Conservation (phyloP, 2,797 vertebrate species). For the Hemibagrus guttatus region DNA sequence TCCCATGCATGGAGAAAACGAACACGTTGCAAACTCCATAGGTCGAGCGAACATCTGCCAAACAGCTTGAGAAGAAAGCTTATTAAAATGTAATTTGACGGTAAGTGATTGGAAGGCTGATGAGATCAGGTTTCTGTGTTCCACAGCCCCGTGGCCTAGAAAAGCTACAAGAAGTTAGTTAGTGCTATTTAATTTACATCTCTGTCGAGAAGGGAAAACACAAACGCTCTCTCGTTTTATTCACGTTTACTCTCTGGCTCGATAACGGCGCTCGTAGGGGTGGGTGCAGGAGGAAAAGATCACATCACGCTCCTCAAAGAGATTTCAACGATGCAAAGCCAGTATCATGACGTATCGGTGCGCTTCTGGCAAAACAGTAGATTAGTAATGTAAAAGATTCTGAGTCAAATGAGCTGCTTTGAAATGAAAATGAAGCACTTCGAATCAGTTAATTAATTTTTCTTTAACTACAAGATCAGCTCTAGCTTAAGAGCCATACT, state of each 20-base stretch:
- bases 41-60: slow-evolving; percentile 57
- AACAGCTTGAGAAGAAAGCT: slow-evolving; percentile 38
- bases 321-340: not conserved
- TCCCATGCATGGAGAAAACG: slow-evolving; percentile 19
- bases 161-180: slow-evolving; percentile 46
- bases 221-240: not conserved
- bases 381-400: not conserved
- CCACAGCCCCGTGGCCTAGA: slow-evolving; percentile 49
- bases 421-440: not conserved
- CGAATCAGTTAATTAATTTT: not conserved
- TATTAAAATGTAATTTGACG: slow-evolving; percentile 62
- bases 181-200: slow-evolving; percentile 49
- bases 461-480: not conserved
- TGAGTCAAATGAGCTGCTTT: not conserved
- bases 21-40: not conserved
- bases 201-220: slow-evolving; percentile 13
- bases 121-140: slow-evolving; percentile 55
- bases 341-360: not conserved
- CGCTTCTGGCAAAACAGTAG: not conserved
- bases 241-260: not conserved
- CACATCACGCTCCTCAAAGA: not conserved
- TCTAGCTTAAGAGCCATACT: not conserved
- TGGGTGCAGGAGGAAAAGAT: not conserved
- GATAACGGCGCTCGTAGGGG: not conserved
- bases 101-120: slow-evolving; percentile 59